Evolutionary conservation across 2,797 vertebrate genomes (phyloP).

Genomic region (Synanceia verrucosa): DNA sequence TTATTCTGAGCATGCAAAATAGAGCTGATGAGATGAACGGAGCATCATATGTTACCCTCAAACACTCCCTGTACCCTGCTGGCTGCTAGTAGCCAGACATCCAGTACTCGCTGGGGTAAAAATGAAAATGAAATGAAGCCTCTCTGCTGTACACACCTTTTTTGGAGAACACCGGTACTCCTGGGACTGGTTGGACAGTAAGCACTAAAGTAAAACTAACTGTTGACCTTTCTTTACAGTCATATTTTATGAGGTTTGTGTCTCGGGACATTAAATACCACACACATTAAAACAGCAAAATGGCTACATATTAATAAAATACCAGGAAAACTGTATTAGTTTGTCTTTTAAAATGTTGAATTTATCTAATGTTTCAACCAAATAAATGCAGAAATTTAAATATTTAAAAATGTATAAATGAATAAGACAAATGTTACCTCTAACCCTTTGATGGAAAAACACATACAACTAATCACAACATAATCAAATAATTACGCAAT

Average conservation of each 20-base stretch:
- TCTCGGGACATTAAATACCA: background rate
- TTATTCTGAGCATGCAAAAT: slow-evolving; percentile 84
- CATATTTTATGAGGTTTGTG: slow-evolving; percentile 22
- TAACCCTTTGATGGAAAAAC: no score
- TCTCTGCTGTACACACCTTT: slow-evolving; percentile 62
- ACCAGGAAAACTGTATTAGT: background rate
- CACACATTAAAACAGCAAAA: background rate
- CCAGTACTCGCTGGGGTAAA: slow-evolving; percentile 63
- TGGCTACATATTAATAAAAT: background rate
- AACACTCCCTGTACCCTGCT: slow-evolving; percentile 50
- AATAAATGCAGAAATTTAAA: background rate
- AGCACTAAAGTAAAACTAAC: slow-evolving; percentile 43
- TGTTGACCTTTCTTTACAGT: slow-evolving; percentile 39
- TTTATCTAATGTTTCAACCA: background rate
- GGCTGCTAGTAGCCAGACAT: slow-evolving; percentile 42
- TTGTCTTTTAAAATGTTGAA: background rate
- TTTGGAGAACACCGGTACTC: slow-evolving; percentile 68
- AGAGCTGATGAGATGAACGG: slow-evolving; percentile 76
- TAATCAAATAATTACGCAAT: background rate
- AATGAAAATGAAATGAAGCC: slow-evolving; percentile 71
- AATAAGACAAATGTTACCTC: background rate
- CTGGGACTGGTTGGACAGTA: slow-evolving; percentile 44
- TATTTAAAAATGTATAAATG: background rate
- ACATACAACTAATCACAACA: no score
- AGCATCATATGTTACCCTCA: slow-evolving; percentile 71